Evolutionary conservation across 2,797 vertebrate species (phyloP), one percentile per base, ranked within the genome.

Genomic region (Okamejei kenojei): DNA sequence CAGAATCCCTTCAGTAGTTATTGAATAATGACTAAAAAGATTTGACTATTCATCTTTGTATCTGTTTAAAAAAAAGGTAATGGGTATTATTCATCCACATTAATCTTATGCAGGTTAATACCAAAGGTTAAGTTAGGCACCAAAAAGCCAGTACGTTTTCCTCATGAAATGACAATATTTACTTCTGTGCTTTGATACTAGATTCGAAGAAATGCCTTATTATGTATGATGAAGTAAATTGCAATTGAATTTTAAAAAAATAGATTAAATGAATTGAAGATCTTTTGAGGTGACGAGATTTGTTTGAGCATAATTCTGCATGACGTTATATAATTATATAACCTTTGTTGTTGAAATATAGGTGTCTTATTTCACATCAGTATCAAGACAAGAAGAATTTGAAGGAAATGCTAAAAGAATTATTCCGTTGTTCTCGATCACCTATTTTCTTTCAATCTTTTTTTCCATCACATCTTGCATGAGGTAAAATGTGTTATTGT

Each of bases 341-440:
- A 68, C 61, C 21, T 68, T 68, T 68, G n/a, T 35, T 19, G 15
- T 63, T 88, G 61, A 88, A 29, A 74, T 93, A 19, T 94, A 98
- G 97, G 96, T 97, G 74, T 96, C 96, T 9, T 96, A 97, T 94
- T 97, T 97, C 93, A 97, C 97, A 15, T 98, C 97, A 1, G 93
- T 96, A 94, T 98, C 98, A 90, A 96, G 97, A 94, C 97, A 98
- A 94, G 78, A 96, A 95, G 97, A 98, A 94, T 97, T 98, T 95
- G 96, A 98, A 92, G 95, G 95, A 94, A 96, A 95, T 65, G 93
- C 96, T 11, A 74, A 82, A 38, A 96, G 95, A 0, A 96, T 98
- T 93, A 94, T 98, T 68, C 94, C 94, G 1, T 94, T 98, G 76
- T 97, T 98, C 94, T 96, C 97, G 23, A 0, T 97, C 94, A 96